Conservation (phyloP, 2,797 vertebrate species). For the Sebastes hopkinsi region DNA sequence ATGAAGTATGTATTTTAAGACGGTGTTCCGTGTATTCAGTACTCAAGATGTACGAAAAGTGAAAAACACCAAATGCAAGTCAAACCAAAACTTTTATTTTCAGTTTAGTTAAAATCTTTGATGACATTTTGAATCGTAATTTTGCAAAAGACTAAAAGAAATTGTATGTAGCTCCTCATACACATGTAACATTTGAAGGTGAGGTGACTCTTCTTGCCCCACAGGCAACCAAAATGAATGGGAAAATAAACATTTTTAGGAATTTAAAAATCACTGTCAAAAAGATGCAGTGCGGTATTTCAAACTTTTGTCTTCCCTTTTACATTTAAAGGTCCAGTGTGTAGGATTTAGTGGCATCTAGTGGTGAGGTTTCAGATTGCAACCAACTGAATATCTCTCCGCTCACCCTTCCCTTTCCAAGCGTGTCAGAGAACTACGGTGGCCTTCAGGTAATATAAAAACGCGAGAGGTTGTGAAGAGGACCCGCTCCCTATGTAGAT, state of each 20-base stretch:
- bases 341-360: not conserved
- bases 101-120: not conserved
- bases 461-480: not conserved
- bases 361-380: not conserved
- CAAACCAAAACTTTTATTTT: slow-evolving; percentile 24
- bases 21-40: not conserved
- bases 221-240: not conserved
- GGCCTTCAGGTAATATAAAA: not conserved
- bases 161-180: slow-evolving; percentile 9
- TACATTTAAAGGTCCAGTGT: not conserved
- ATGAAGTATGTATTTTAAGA: slow-evolving; percentile 19
- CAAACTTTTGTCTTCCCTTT: not conserved
- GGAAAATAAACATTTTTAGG: not conserved
- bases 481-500: not conserved
- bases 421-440: not conserved
- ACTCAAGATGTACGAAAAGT: not conserved
- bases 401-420: not conserved
- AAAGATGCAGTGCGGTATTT: not conserved
- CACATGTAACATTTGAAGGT: slow-evolving; percentile 30
- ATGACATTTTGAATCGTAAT: slow-evolving; percentile 7
- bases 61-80: slow-evolving; percentile 33
- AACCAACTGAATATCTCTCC: not conserved
- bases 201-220: not conserved
- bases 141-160: not conserved
- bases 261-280: not conserved